Evolutionary conservation across 2,113 vertebrate species (phyloP).

Genomic region (Gobiocypris rarus): DNA sequence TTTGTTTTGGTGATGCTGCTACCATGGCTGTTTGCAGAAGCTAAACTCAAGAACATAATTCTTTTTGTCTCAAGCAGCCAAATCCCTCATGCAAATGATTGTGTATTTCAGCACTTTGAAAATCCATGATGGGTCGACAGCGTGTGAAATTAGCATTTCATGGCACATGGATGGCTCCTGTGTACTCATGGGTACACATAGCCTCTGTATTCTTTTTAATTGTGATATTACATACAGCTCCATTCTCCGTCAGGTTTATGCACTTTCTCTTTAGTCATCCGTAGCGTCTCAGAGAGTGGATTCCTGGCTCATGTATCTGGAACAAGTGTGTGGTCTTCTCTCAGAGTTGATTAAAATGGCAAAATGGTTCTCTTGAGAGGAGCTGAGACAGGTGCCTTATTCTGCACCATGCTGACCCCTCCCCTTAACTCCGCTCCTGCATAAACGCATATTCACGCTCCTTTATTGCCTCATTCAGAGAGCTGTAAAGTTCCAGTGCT

Average conservation of each 20-base stretch:
- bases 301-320: conserved; percentile 24
- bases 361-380: conserved; percentile 43
- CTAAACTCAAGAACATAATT: conserved; percentile 24
- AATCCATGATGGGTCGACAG: conserved; percentile 23
- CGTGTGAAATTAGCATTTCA: conserved; percentile 39
- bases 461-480: conserved; percentile 19
- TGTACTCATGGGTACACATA: not conserved
- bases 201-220: conserved; percentile 22
- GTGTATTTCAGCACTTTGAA: conserved; percentile 48
- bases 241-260: conserved; percentile 35
- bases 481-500: conserved; percentile 36
- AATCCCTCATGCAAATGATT: conserved; percentile 34
- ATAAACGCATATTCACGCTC: conserved; percentile 15
- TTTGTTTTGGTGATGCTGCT: not conserved
- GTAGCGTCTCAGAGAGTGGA: conserved; percentile 10
- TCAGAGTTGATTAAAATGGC: conserved; percentile 49
- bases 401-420: conserved; percentile 23
- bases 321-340: conserved; percentile 18
- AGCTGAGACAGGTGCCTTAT: conserved; percentile 28
- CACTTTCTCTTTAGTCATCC: conserved; percentile 37
- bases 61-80: conserved; percentile 19
- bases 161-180: conserved; percentile 31
- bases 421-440: not conserved
- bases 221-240: conserved; percentile 32
- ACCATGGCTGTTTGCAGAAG: not conserved